phyloP scores from a whole-genome alignment of 1,140 invertebrate genomes.

The Drosophila neocordata region DNA sequence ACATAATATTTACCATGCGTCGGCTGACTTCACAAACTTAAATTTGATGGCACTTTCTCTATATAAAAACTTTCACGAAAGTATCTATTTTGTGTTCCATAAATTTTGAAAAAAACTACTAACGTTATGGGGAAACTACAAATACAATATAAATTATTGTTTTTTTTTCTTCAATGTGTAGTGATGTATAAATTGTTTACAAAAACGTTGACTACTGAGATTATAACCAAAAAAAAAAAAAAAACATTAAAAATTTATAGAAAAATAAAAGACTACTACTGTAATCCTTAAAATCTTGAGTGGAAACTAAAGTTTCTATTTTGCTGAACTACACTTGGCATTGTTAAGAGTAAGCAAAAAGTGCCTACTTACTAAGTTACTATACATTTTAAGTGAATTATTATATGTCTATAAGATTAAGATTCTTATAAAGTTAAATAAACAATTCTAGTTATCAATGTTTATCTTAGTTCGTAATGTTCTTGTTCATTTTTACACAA shows the following conservation, averaged over 20 bases:
- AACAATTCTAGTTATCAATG: no score
- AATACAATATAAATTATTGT: slow-evolving; percentile 28
- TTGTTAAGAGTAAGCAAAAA: no score
- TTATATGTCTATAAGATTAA: no score
- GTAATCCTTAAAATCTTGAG: no score
- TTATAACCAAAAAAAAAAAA: not conserved
- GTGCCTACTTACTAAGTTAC: no score
- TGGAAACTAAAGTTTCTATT: no score
- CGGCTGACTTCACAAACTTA: slow-evolving; percentile 60
- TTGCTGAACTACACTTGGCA: no score
- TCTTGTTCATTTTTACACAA: no score
- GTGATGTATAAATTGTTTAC: not conserved
- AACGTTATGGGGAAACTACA: slow-evolving; percentile 55
- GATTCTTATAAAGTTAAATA: no score
- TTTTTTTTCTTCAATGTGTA: not conserved
- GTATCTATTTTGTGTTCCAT: slow-evolving; percentile 43
- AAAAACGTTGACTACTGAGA: slow-evolving; percentile 32
- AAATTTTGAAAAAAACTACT: slow-evolving; percentile 73
- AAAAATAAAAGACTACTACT: no score
- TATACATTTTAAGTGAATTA: no score
- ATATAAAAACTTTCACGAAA: slow-evolving; percentile 42
- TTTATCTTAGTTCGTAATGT: no score
- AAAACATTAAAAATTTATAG: not conserved
- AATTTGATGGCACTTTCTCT: slow-evolving; percentile 51
- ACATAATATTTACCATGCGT: slow-evolving; percentile 54